These are phyloP conservation scores for Cettia cetti DNA, from an alignment of 2,113 vertebrate species.

Conservation along the genomic window DNA sequence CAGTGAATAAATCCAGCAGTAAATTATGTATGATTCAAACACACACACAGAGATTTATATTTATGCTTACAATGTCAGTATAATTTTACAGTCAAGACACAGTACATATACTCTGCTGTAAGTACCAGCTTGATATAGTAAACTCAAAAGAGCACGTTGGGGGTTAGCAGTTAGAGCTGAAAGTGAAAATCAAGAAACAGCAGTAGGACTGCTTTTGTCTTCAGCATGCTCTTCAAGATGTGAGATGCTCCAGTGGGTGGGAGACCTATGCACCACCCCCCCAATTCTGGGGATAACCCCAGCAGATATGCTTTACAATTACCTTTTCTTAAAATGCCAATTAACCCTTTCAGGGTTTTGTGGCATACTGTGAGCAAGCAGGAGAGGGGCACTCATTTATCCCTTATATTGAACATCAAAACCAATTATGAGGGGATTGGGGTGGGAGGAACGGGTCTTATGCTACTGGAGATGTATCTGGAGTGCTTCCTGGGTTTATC, in stretches of 20 bases:
- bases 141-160: constrained; percentile 67
- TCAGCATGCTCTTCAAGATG: constrained; percentile 73
- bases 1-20: constrained; percentile 38
- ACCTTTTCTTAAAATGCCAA: constrained; percentile 74
- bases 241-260: constrained; percentile 74
- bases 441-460: neutral
- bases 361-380: constrained; percentile 69
- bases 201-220: constrained; percentile 70
- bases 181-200: constrained; percentile 75
- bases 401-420: constrained; percentile 51
- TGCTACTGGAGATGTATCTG: neutral
- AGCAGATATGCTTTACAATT: constrained; percentile 71
- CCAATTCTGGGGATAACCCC: constrained; percentile 71
- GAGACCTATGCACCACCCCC: constrained; percentile 70
- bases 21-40: constrained; percentile 57
- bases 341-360: constrained; percentile 75
- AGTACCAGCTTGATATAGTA: constrained; percentile 59
- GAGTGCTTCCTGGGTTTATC: neutral
- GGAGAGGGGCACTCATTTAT: constrained; percentile 57
- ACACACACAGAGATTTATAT: constrained; percentile 44
- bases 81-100: constrained; percentile 68
- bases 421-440: constrained; percentile 55
- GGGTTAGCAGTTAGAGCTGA: constrained; percentile 66
- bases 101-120: constrained; percentile 44
- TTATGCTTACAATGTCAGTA: constrained; percentile 55